Base-by-base conservation (phyloP, 2,113 vertebrate species). In the Turdus rufiventris region DNA sequence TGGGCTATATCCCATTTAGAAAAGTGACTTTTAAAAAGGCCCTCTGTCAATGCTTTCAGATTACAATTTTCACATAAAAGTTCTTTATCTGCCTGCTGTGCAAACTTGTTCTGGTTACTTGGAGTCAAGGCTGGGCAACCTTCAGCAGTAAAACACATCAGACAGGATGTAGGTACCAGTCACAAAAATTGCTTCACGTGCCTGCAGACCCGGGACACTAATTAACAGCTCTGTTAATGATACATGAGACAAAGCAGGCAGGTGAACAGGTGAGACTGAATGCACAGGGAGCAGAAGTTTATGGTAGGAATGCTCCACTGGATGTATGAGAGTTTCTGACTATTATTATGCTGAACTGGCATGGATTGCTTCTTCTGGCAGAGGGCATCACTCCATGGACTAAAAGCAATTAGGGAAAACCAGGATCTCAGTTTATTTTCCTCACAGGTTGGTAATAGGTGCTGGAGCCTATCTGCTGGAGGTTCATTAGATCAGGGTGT, bases 151-250 rank as follows among this genome's bases (percentile, higher is more conserved):
- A 77, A 83, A 5, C 28, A 56, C 23, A 60, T 26, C 38, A 85
- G 67, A n/a, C 23, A 72, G n/a, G 83, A 71, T 31, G 58, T 28
- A 26, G 61, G 48, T 36, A 50, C 40, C 57, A 48, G 36, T 33
- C 17, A 3, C 45, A 76, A 45, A 82, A 88, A 76, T 61, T 79
- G 74, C 81, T 88, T 88, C 48, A 42, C 31, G 6, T 78, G 62
- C 45, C 79, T 85, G 62, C 54, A 85, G 81, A 51, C 24, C n/a
- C 65, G 65, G 80, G 77, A 42, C 50, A 90, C 58, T 90, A 91
- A 88, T 93, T 95, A 96, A 88, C 88, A 48, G 53, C 45, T 84
- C 73, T 92, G 88, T 93, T 91, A 94, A 79, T 84, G 61, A 86
- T 84, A n/a, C 7, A 24, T 43, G 48, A 71, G 76, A 4, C 34